Conservation (phyloP, 1,140 invertebrate species). For the Aphelenchoides avenae region DNA sequence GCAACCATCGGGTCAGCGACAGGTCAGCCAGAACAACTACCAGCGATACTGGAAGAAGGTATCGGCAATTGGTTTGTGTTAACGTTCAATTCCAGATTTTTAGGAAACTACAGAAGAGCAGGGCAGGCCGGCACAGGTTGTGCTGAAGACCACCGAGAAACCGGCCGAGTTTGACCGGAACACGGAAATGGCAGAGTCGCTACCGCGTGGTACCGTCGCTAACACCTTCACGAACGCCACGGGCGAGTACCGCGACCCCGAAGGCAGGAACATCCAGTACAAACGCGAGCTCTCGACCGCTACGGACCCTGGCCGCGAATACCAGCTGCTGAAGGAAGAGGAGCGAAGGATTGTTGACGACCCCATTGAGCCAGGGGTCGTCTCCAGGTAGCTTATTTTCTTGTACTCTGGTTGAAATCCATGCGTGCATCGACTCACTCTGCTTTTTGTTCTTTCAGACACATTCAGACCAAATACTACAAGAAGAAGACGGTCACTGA, state of each 20-base stretch:
- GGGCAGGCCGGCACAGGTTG: too few relatives aligned
- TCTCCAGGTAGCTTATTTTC: conserved; percentile 33
- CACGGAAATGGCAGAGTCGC: conserved; percentile 42
- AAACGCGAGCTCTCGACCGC: conserved; percentile 43
- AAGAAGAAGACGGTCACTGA: conserved; percentile 55
- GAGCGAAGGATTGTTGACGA: conserved; percentile 49
- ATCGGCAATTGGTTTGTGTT: too few relatives aligned
- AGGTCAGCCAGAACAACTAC: too few relatives aligned
- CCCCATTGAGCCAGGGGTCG: conserved; percentile 51
- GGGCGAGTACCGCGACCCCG: conserved; percentile 36
- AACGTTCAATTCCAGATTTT: too few relatives aligned
- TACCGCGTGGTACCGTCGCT: conserved; percentile 38
- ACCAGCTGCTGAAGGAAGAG: conserved; percentile 45
- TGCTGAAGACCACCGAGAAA: too few relatives aligned
- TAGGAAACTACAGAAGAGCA: too few relatives aligned
- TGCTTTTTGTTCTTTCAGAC: conserved; percentile 26
- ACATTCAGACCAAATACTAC: conserved; percentile 54
- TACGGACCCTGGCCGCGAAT: conserved; percentile 45
- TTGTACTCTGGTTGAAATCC: conserved; percentile 1
- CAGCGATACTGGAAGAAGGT: too few relatives aligned
- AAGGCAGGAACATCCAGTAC: conserved; percentile 46
- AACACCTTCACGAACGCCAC: conserved; percentile 43
- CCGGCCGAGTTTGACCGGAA: too few relatives aligned
- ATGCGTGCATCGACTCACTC: conserved; percentile 1
- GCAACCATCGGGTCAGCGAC: too few relatives aligned